phyloP scores from a whole-genome alignment of 2,113 vertebrate genomes.

The Perca schrenkii region DNA sequence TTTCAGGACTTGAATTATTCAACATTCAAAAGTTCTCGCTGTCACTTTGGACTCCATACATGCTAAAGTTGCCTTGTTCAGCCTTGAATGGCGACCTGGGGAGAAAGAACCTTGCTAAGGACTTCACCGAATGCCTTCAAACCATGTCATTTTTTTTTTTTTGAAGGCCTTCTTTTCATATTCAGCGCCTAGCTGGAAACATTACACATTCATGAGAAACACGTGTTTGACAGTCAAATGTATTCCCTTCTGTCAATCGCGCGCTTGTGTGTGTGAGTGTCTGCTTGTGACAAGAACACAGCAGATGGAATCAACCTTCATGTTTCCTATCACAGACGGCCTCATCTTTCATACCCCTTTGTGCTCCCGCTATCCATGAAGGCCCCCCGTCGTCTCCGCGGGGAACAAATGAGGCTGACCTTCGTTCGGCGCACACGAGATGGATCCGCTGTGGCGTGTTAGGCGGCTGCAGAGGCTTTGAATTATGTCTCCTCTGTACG shows the following conservation, averaged over 20 bases:
- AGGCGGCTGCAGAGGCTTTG: conserved; percentile 8
- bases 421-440: conserved; percentile 39
- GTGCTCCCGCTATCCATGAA: conserved; percentile 34
- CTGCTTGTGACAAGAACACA: conserved; percentile 31
- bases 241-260: conserved; percentile 46
- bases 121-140: conserved; percentile 21
- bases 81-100: neutral
- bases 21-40: neutral
- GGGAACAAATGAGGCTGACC: conserved; percentile 71
- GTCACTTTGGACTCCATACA: conserved; percentile 1
- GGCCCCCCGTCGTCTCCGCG: conserved; percentile 50
- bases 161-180: conserved; percentile 46
- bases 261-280: neutral
- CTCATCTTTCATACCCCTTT: conserved; percentile 54
- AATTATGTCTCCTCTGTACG: conserved; percentile 23
- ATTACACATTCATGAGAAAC: conserved; percentile 67
- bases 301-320: conserved; percentile 54
- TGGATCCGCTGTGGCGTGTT: conserved; percentile 27
- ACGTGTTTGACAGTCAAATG: conserved; percentile 63
- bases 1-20: conserved; percentile 1
- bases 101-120: conserved; percentile 5
- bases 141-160: conserved; percentile 12
- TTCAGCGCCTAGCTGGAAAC: neutral
- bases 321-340: conserved; percentile 24
- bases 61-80: neutral